phyloP scores from a whole-genome alignment of 2,113 vertebrate species.

The Hemiscyllium ocellatum region DNA sequence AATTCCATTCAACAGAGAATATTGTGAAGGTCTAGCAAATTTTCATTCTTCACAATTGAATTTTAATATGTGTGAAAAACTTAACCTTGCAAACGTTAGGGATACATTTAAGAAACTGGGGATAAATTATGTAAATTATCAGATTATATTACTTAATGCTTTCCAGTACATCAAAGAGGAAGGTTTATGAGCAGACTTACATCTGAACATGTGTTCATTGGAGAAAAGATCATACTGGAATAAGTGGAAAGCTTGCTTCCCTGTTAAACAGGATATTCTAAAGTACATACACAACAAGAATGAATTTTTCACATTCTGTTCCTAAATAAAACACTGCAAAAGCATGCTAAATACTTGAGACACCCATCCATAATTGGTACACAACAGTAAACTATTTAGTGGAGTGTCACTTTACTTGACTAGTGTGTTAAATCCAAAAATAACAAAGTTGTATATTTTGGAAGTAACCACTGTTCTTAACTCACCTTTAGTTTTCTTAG shows the following conservation, averaged over 20 bases:
- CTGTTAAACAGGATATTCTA: neutral
- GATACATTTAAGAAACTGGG: neutral
- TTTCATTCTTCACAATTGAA: neutral
- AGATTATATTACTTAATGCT: neutral
- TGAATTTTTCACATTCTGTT: neutral
- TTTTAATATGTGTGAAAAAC: neutral
- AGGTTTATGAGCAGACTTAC: neutral
- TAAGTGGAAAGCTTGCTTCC: neutral
- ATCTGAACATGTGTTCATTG: neutral
- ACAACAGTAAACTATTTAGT: neutral
- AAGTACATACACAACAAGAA: neutral
- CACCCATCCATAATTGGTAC: neutral
- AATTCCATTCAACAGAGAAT: no score
- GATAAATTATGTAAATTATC: neutral
- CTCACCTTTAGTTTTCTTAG: slow-evolving; percentile 77
- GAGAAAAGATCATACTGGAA: neutral
- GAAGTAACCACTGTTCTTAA: neutral
- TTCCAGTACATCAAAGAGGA: neutral
- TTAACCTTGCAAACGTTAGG: neutral
- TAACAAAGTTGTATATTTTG: neutral
- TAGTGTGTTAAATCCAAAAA: neutral
- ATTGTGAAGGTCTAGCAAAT: neutral
- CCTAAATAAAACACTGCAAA: neutral
- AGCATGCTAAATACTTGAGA: neutral
- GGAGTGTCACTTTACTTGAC: neutral